These are phyloP conservation scores for Grammomys surdaster DNA, from an alignment of 2,113 vertebrate genomes.

Conservation along the genomic window DNA sequence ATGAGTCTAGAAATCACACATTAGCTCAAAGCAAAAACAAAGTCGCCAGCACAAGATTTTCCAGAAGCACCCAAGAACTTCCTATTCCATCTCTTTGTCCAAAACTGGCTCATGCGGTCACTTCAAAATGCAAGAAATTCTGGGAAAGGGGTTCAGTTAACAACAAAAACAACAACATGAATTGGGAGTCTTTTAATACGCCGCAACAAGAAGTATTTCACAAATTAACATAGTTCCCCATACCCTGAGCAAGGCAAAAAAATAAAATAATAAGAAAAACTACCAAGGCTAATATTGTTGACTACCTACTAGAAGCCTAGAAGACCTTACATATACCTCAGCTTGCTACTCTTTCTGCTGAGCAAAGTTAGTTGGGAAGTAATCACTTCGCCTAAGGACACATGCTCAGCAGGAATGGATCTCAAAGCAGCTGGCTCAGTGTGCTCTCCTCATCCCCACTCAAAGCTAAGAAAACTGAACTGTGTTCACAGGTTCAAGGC, in stretches of 20 bases:
- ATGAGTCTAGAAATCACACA: neutral
- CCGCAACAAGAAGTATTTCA: neutral
- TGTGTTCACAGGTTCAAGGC: fast-evolving
- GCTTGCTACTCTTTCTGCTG: neutral
- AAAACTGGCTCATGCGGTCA: neutral
- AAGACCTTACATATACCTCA: neutral
- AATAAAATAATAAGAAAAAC: neutral
- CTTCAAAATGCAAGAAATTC: neutral
- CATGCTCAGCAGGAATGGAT: neutral
- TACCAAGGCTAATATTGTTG: neutral
- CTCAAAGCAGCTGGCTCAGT: neutral
- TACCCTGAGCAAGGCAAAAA: neutral
- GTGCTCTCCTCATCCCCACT: neutral
- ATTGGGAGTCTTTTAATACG: neutral
- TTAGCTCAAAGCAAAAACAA: neutral
- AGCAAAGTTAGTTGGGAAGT: neutral
- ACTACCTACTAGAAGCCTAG: neutral
- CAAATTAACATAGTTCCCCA: neutral
- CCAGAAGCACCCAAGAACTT: neutral
- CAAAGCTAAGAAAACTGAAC: neutral
- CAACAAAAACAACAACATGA: neutral
- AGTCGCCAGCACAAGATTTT: neutral
- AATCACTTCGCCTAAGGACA: neutral
- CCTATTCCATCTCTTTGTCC: neutral
- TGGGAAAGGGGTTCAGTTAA: neutral